Percentiles rank a stretch among this genome's conserved stretches.
These are phyloP conservation scores for Pristis pectinata DNA, from an alignment of 2,797 vertebrate species.

Conservation along the genomic window DNA sequence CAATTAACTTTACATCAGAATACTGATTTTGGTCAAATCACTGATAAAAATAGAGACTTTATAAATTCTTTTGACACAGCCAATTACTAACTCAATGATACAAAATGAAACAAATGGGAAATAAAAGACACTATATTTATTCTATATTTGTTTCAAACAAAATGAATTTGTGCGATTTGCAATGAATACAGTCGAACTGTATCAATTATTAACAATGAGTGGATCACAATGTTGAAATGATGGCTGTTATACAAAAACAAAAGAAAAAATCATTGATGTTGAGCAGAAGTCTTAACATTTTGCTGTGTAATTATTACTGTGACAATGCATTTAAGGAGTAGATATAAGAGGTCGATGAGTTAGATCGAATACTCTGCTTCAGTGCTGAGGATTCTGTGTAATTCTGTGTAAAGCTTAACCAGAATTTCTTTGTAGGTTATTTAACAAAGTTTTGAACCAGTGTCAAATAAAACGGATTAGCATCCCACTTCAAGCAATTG, in stretches of 20 bases:
- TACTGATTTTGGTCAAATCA: neutral
- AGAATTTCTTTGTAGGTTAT: neutral
- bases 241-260: neutral
- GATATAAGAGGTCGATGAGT: neutral
- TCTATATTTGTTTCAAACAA: neutral
- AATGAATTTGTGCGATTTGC: neutral
- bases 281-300: neutral
- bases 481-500: neutral
- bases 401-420: neutral
- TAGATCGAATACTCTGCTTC: neutral
- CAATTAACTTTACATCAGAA: neutral
- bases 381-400: neutral
- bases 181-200: neutral
- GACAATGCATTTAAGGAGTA: neutral
- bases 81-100: neutral
- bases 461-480: neutral
- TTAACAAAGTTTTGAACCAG: neutral
- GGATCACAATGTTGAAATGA: neutral
- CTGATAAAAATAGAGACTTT: constrained; percentile 19
- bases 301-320: neutral
- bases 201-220: neutral
- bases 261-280: neutral
- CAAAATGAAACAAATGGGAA: neutral
- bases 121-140: neutral
- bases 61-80: neutral